Evolutionary conservation across 2,888 invertebrate genomes (phyloP), one percentile per base, ranked within the genome.

Genomic region (Mesorhabditis spiculigera): DNA sequence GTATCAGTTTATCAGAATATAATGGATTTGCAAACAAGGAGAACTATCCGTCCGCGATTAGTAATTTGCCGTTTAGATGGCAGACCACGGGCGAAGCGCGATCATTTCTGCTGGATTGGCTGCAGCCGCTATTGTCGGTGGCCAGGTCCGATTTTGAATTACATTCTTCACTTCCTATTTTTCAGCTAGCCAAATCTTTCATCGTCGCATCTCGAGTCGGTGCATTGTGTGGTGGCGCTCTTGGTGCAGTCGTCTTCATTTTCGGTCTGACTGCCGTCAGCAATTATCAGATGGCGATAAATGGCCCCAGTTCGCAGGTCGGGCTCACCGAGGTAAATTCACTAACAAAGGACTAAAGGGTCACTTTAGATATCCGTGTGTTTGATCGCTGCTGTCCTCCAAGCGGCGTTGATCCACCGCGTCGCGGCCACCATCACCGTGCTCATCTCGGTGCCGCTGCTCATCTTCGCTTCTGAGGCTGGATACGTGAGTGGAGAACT

Each of bases 181-280:
- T 43, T n/a, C 6, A 43, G 65, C 6, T 43, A 42, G 8, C 13
- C 8, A 43, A 42, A 16, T 13, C 65, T 4, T 10, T 43, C 6
- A 28, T 65, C 42, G 42, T 16, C 13, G 10, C 65, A 43, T 65
- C 65, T 65, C 65, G 65, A 42, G 65, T 8, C 6, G 65, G 65
- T 28, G 28, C 65, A 10, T 43, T 65, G 65, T 43, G 42, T 65
- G 65, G 42, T 10, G 65, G 65, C 43, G 74, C 67, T 5, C 45
- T 79, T 41, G 75, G 79, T 10, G 68, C 81, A 6, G 16, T 77
- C 45, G 70, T 81, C 42, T 79, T 81, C 71, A 67, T 75, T 42
- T 81, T 80, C 69, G 16, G 70, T 42, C 65, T 80, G 43, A 80
- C 77, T 45, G 70, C 74, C 50, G 69, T 80, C 45, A 72, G 73